Conservation (phyloP, 2,797 vertebrate genomes). For the Danio kyathit region DNA sequence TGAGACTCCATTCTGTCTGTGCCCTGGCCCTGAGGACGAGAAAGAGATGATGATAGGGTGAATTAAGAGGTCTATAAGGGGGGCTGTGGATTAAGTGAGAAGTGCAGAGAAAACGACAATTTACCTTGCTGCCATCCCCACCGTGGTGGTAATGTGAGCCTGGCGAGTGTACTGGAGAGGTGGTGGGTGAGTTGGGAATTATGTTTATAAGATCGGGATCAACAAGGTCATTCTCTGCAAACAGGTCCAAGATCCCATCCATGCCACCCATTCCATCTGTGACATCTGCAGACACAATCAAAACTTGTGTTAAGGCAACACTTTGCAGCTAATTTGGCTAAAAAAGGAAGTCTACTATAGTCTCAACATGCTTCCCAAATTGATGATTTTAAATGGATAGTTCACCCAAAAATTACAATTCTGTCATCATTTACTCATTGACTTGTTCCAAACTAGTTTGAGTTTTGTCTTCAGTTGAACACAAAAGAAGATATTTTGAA, state of each 20-base stretch:
- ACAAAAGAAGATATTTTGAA: too few relatives aligned
- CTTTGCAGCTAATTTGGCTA: neutral
- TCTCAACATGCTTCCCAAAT: too few relatives aligned
- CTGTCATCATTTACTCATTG: too few relatives aligned
- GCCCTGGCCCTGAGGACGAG: slow-evolving; percentile 86
- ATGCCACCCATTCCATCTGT: slow-evolving; percentile 88
- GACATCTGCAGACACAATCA: slow-evolving; percentile 83
- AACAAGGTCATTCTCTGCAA: slow-evolving; percentile 90
- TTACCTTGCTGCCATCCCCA: slow-evolving; percentile 95
- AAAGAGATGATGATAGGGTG: neutral
- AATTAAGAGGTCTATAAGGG: neutral
- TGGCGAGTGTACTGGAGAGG: slow-evolving; percentile 94
- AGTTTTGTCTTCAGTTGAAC: too few relatives aligned
- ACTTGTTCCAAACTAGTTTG: too few relatives aligned
- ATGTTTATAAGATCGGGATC: slow-evolving; percentile 98
- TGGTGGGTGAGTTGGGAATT: slow-evolving; percentile 91
- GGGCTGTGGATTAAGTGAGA: neutral
- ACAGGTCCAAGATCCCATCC: slow-evolving; percentile 91
- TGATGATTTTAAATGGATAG: too few relatives aligned
- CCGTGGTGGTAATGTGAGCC: slow-evolving; percentile 96
- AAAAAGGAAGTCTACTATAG: too few relatives aligned
- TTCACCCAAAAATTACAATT: too few relatives aligned
- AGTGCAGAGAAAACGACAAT: slow-evolving; percentile 4
- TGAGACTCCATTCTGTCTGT: slow-evolving; percentile 96
- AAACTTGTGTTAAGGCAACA: neutral